Evolutionary conservation across 1,140 invertebrate species (phyloP).

Genomic region (Drosophila arawakana): DNA sequence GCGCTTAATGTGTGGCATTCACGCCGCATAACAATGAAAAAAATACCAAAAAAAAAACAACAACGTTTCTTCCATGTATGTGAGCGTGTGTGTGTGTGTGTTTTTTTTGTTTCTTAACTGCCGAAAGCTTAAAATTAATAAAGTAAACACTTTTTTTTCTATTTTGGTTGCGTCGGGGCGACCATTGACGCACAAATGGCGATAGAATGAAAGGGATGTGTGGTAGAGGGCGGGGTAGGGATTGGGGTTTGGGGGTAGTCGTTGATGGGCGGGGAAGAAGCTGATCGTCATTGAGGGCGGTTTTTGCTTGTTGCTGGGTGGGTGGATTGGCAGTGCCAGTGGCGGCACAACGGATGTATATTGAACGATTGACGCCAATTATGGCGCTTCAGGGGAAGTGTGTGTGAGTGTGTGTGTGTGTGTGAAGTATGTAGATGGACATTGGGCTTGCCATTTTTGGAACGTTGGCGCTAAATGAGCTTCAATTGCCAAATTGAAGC

Average conservation of each 20-base stretch:
- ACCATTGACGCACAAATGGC: constrained; percentile 74
- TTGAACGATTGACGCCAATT: constrained; percentile 53
- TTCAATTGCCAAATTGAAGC: constrained; percentile 74
- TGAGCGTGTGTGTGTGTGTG: constrained; percentile 39
- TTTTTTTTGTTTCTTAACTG: constrained; percentile 64
- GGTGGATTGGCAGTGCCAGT: background rate
- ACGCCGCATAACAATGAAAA: constrained; percentile 68
- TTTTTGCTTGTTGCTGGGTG: background rate
- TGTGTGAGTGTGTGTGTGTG: background rate
- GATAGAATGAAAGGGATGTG: constrained; percentile 24
- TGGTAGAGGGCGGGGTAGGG: background rate
- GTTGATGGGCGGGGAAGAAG: background rate
- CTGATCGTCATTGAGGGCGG: constrained; percentile 37
- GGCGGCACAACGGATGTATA: constrained; percentile 33
- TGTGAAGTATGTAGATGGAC: constrained; percentile 16
- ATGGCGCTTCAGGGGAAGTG: background rate
- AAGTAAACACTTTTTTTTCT: constrained; percentile 71
- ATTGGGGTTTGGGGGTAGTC: background rate
- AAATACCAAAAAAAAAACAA: constrained; percentile 13
- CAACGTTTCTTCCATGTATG: background rate
- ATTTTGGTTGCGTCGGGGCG: constrained; percentile 37
- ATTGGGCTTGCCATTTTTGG: constrained; percentile 62
- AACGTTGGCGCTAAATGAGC: constrained; percentile 62
- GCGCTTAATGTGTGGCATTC: constrained; percentile 72
- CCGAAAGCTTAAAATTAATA: constrained; percentile 81